Conservation (phyloP, 2,797 vertebrate genomes). For the Petrocephalus schoutedeni region DNA sequence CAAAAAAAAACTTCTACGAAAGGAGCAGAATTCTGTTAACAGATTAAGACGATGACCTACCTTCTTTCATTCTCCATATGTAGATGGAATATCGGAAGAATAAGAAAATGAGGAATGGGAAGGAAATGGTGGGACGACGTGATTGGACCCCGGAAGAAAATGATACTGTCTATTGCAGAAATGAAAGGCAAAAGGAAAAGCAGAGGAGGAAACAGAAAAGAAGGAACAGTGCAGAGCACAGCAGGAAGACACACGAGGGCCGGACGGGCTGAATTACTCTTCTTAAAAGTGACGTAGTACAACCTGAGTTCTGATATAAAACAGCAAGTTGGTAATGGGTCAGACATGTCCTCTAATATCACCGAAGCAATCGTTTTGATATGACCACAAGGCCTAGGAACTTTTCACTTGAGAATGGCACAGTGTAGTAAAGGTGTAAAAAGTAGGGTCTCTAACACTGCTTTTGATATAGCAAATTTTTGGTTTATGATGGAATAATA, state of each 20-base stretch:
- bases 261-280: background rate
- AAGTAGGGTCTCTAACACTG: no score
- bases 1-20: background rate
- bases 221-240: background rate
- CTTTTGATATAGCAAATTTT: no score
- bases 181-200: background rate
- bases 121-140: background rate
- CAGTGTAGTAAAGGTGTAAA: background rate
- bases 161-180: background rate
- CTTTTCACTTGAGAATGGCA: background rate
- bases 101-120: background rate
- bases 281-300: background rate
- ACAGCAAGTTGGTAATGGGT: background rate
- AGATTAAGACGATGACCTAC: background rate
- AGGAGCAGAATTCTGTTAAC: background rate
- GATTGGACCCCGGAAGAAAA: background rate
- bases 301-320: background rate
- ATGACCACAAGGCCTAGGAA: background rate
- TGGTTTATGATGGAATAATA: no score
- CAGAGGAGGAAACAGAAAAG: background rate
- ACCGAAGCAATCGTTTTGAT: background rate
- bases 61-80: background rate
- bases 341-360: background rate
- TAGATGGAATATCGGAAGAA: background rate
- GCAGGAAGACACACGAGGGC: background rate